These are phyloP conservation scores for Sarcophaga caerulescens DNA, from an alignment of 2,888 invertebrate genomes.

Conservation along the genomic window DNA sequence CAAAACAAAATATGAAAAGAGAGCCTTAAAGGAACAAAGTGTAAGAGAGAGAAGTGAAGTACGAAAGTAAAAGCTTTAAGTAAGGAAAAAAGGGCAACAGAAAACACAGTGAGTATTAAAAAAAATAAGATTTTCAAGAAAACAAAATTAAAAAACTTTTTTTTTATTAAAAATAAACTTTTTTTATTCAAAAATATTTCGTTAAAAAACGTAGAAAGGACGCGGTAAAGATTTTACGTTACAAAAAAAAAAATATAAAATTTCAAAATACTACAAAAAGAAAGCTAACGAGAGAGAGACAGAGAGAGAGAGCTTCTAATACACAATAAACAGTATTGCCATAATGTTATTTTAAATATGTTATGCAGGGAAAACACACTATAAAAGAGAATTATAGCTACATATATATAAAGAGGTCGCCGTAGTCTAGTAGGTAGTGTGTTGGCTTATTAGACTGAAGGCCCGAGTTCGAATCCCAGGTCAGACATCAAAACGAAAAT, in stretches of 20 bases:
- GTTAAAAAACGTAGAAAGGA: background rate
- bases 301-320: background rate
- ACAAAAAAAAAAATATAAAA: too few relatives aligned
- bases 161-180: too few relatives aligned
- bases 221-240: background rate
- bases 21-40: background rate
- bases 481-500: too few relatives aligned
- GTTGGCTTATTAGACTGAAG: too few relatives aligned
- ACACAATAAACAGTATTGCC: background rate
- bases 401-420: too few relatives aligned
- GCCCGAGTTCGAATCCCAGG: too few relatives aligned
- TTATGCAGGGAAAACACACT: background rate
- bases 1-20: background rate
- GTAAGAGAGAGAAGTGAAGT: background rate
- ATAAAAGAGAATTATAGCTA: too few relatives aligned
- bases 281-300: background rate
- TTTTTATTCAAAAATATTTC: too few relatives aligned
- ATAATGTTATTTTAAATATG: background rate
- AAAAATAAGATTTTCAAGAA: too few relatives aligned
- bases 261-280: too few relatives aligned
- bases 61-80: slow-evolving; percentile 50
- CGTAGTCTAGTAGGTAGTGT: too few relatives aligned
- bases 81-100: slow-evolving; percentile 46
- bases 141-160: too few relatives aligned
- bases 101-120: background rate